phyloP scores from a whole-genome alignment of 2,113 vertebrate species.

The Accipiter cooperii region DNA sequence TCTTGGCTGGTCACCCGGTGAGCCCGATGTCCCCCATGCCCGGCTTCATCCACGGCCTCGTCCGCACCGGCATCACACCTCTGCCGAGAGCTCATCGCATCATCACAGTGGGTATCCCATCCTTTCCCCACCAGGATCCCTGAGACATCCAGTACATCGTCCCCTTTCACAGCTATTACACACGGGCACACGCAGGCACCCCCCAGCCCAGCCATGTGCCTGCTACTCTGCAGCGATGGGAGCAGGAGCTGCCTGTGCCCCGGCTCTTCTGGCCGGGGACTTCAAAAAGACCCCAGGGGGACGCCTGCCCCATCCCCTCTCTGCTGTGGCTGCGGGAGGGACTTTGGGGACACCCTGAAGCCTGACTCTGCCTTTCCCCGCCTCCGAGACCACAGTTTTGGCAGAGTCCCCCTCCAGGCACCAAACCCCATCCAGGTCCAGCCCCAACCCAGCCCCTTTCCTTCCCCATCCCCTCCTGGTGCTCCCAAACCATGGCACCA shows the following conservation, averaged over 20 bases:
- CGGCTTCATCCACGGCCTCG: fast-evolving
- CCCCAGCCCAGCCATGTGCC: background rate
- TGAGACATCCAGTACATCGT: fast-evolving
- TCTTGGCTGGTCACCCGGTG: background rate
- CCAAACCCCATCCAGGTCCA: background rate
- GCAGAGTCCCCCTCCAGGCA: background rate
- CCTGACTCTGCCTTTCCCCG: background rate
- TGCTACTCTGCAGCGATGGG: fast-evolving
- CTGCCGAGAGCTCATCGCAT: background rate
- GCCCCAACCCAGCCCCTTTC: background rate
- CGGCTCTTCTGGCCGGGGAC: background rate
- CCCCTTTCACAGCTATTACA: background rate
- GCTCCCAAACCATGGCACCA: background rate
- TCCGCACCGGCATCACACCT: fast-evolving
- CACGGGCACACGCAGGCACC: too few species aligned
- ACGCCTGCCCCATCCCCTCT: background rate
- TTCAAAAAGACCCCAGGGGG: fast-evolving
- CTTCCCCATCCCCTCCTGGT: background rate
- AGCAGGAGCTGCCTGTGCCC: background rate
- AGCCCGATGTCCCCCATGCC: fast-evolving
- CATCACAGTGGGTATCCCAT: fast-evolving
- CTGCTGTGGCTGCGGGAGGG: background rate
- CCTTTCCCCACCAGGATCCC: fast-evolving
- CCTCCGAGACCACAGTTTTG: background rate
- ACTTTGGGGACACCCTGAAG: background rate